Conservation (phyloP, 2,797 vertebrate species). For the Pygocentrus nattereri region DNA sequence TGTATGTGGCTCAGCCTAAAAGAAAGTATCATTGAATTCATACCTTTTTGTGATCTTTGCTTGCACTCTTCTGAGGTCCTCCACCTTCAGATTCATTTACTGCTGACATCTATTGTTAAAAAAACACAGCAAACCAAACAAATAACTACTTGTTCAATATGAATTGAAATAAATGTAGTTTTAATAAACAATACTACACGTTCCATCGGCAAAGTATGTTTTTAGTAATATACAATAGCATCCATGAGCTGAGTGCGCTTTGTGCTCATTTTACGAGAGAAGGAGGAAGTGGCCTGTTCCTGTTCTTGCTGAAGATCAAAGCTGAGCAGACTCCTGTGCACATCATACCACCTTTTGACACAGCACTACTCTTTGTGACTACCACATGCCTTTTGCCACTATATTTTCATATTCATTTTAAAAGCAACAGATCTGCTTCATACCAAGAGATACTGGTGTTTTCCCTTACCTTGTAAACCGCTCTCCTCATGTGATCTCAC, state of each 20-base stretch:
- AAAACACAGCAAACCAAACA: slow-evolving; percentile 41
- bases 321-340: slow-evolving; percentile 19
- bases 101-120: slow-evolving; percentile 80
- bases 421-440: neutral
- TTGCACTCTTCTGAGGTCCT: slow-evolving; percentile 73
- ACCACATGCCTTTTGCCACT: neutral
- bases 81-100: slow-evolving; percentile 74
- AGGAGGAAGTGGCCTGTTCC: slow-evolving; percentile 52
- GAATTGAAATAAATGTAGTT: neutral
- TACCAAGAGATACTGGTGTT: neutral
- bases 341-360: slow-evolving; percentile 23
- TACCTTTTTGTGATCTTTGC: slow-evolving; percentile 92
- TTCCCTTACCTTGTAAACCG: slow-evolving; percentile 46
- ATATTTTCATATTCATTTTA: neutral
- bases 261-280: slow-evolving; percentile 27
- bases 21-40: neutral
- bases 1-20: neutral
- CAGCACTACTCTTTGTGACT: neutral
- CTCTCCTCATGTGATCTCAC: slow-evolving; percentile 19
- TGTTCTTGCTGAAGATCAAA: slow-evolving; percentile 37
- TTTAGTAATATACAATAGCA: neutral
- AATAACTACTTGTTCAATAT: slow-evolving; percentile 43
- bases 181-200: neutral
- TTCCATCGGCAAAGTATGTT: neutral
- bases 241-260: neutral